phyloP scores from a whole-genome alignment of 2,888 invertebrate genomes.

The Reticulitermes lucifugus region DNA sequence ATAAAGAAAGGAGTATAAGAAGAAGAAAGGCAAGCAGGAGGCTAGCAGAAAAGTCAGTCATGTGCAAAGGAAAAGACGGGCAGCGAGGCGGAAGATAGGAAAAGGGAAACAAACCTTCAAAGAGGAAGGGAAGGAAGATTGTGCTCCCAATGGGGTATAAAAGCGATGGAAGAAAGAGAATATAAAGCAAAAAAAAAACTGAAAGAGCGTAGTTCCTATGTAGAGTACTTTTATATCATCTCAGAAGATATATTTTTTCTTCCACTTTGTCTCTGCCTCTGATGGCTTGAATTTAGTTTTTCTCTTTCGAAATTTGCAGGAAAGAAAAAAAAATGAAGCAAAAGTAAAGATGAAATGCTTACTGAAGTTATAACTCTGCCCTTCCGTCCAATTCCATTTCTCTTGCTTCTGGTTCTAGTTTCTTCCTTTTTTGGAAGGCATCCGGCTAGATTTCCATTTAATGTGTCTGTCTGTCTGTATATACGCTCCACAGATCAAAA shows the following conservation, averaged over 20 bases:
- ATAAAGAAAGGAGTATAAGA: background rate
- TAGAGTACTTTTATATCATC: constrained; percentile 8
- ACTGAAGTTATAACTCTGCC: background rate
- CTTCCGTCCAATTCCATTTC: constrained; percentile 9
- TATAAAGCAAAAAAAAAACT: background rate
- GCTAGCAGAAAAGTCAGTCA: background rate
- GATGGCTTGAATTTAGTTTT: constrained; percentile 12
- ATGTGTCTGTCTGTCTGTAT: constrained; percentile 16
- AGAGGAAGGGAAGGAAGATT: background rate
- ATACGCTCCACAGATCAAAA: constrained; percentile 8
- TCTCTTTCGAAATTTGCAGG: background rate
- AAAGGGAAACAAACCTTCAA: background rate
- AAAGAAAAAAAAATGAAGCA: constrained; percentile 1
- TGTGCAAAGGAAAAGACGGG: background rate
- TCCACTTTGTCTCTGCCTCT: background rate
- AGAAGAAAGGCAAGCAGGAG: background rate
- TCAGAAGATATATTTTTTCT: background rate
- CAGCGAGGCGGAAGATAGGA: background rate
- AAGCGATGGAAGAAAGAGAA: background rate
- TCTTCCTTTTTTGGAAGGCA: background rate
- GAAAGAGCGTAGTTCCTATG: background rate
- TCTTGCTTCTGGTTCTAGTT: background rate
- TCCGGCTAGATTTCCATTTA: constrained; percentile 25
- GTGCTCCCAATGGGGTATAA: background rate
- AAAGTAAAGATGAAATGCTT: constrained; percentile 22